Percentiles rank a stretch among this genome's conserved stretches.
phyloP scores from a whole-genome alignment of 2,797 vertebrate genomes.

The Clarias pachynema region DNA sequence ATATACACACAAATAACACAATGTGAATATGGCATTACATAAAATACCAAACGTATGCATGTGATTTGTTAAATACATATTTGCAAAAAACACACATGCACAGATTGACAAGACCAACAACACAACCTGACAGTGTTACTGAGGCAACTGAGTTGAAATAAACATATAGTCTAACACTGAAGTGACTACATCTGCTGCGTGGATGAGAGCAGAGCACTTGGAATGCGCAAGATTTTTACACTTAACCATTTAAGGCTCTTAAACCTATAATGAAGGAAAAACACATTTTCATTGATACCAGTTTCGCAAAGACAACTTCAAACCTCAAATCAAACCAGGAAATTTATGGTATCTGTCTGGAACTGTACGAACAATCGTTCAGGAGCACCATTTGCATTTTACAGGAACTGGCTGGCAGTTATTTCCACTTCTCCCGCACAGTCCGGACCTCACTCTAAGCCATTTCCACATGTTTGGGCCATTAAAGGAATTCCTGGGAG shows the following conservation, averaged over 20 bases:
- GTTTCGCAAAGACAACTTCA: neutral
- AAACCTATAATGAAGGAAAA: neutral
- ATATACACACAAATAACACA: no score
- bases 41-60: neutral
- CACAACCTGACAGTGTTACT: conserved; percentile 6
- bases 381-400: no score
- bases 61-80: conserved; percentile 8
- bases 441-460: no score
- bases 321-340: no score
- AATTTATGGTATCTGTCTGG: no score
- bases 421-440: no score
- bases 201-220: neutral
- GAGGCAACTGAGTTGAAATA: conserved; percentile 5
- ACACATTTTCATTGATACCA: neutral
- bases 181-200: conserved; percentile 7
- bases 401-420: no score
- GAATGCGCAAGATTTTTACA: neutral
- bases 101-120: neutral
- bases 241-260: neutral
- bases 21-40: neutral
- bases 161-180: conserved; percentile 10
- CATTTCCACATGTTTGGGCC: no score
- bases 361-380: no score
- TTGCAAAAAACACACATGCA: neutral
- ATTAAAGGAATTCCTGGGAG: no score